Conservation (phyloP, 2,113 vertebrate species). For the Solea senegalensis region DNA sequence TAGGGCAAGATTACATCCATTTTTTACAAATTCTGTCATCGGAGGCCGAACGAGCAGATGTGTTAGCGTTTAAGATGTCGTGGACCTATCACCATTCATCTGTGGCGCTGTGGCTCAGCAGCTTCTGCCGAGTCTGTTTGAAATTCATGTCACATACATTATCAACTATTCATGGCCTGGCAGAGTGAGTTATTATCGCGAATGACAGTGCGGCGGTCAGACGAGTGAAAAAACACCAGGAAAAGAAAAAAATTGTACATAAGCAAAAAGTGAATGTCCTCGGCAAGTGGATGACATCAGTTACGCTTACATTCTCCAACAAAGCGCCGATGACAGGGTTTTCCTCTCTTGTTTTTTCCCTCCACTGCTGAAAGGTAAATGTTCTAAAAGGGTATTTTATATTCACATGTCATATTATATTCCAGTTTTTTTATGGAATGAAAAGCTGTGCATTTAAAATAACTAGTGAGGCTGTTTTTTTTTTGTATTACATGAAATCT, state of each 20-base stretch:
- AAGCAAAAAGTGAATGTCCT: neutral
- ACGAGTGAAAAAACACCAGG: neutral
- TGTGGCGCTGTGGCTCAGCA: conserved; percentile 1
- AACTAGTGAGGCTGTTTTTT: no score
- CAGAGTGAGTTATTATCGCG: conserved; percentile 39
- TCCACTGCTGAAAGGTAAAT: neutral
- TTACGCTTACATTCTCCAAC: conserved; percentile 13
- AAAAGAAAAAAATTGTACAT: neutral
- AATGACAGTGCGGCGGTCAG: conserved; percentile 36
- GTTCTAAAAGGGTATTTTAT: no score
- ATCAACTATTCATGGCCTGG: conserved; percentile 59
- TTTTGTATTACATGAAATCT: no score
- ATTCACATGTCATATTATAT: no score
- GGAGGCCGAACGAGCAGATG: neutral
- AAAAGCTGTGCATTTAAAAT: no score
- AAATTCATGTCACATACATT: conserved; percentile 41
- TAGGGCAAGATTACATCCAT: conserved; percentile 2
- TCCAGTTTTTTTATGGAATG: no score
- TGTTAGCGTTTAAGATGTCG: conserved; percentile 30
- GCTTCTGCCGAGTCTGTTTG: conserved; percentile 30
- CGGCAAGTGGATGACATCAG: conserved; percentile 2
- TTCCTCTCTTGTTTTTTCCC: conserved; percentile 1
- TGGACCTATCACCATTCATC: conserved; percentile 31
- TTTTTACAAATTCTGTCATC: conserved; percentile 2
- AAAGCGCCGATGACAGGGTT: neutral